A percentile compares a stretch with the other conserved stretches of the same genome.
Conservation (phyloP, 2,113 vertebrate species). For the Xiphorhynchus elegans region DNA sequence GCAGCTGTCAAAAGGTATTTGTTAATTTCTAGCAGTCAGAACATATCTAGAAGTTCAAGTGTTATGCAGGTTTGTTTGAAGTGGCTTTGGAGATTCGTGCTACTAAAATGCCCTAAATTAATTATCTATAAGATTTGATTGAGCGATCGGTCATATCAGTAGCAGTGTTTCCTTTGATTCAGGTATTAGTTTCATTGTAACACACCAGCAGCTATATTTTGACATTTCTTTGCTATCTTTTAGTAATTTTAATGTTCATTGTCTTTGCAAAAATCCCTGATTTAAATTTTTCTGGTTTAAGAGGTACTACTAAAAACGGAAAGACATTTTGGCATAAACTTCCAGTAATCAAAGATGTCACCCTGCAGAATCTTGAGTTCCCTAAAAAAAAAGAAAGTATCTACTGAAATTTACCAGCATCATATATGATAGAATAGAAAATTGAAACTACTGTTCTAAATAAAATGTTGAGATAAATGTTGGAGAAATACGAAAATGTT, state of each 20-base stretch:
- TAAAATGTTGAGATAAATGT: neutral
- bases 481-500: neutral
- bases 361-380: neutral
- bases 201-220: neutral
- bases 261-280: neutral
- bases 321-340: neutral
- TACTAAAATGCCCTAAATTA: neutral
- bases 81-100: neutral
- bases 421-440: neutral
- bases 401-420: neutral
- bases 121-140: neutral
- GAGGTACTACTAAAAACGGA: neutral
- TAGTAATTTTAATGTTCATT: rapidly evolving
- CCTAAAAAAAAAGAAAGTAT: neutral
- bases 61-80: neutral
- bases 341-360: neutral
- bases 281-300: neutral
- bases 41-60: neutral
- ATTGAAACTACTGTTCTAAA: neutral
- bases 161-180: neutral
- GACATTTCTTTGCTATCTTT: neutral
- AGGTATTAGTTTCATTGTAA: neutral
- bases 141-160: neutral
- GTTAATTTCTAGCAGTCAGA: neutral
- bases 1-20: neutral